A percentile compares a stretch with the other conserved stretches of the same genome.
Conservation (phyloP, 2,797 vertebrate species). For the Scolopax bukidnonensis region DNA sequence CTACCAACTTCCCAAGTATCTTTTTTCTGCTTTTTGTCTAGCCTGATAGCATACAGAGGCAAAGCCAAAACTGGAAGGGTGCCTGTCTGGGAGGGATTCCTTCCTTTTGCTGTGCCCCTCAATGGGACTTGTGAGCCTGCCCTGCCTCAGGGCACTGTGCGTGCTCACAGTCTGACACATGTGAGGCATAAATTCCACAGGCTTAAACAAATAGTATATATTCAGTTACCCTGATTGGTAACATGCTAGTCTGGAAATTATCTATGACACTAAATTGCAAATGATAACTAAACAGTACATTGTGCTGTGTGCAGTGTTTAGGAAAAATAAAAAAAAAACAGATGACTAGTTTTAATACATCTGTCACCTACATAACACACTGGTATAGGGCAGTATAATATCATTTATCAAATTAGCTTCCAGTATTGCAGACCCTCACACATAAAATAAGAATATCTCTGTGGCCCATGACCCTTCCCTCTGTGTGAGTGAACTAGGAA, state of each 20-base stretch:
- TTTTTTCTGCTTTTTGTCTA: neutral
- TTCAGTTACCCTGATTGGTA: neutral
- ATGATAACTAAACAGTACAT: neutral
- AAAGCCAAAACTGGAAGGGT: neutral
- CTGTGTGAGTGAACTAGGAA: neutral
- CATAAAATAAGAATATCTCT: neutral
- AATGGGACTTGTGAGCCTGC: fast-evolving
- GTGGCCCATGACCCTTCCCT: neutral
- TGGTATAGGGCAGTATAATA: neutral
- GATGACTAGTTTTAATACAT: neutral
- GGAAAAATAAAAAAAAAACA: neutral
- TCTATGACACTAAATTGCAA: neutral
- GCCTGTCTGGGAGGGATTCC: neutral
- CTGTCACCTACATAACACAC: neutral
- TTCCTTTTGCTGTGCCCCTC: fast-evolving
- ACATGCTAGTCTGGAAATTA: neutral
- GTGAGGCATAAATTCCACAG: neutral
- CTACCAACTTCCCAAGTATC: neutral
- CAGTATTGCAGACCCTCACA: neutral
- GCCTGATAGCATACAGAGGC: neutral
- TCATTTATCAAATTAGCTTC: neutral
- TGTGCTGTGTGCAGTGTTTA: neutral
- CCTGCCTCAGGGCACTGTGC: neutral
- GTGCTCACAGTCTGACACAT: fast-evolving
- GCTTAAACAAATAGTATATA: neutral